Conservation (phyloP, 2,113 vertebrate genomes). For the Entomyzon cyanotis region DNA sequence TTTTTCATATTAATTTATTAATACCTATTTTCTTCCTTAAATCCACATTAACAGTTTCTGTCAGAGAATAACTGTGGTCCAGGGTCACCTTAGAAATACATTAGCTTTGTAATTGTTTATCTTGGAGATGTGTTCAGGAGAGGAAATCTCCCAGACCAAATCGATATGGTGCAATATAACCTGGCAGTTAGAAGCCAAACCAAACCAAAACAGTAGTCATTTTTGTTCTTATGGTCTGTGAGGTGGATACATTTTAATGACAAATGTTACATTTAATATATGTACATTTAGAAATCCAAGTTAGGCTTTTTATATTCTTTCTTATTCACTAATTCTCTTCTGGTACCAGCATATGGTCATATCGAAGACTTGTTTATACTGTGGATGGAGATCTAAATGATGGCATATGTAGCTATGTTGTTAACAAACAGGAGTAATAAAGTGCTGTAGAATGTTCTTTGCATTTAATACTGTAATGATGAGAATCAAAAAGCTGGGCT, state of each 20-base stretch:
- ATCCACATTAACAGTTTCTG: not conserved
- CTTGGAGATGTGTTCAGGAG: not conserved
- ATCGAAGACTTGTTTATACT: not conserved
- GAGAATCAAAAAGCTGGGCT: slow-evolving; percentile 10
- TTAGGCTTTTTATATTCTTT: not conserved
- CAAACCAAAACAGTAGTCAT: accelerated
- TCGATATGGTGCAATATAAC: not conserved
- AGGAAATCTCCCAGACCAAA: slow-evolving; percentile 33
- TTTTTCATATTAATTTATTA: not conserved
- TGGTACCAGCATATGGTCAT: not conserved
- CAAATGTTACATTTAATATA: not conserved
- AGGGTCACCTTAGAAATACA: slow-evolving; percentile 27
- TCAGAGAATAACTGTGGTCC: not conserved
- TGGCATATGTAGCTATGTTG: slow-evolving; percentile 1
- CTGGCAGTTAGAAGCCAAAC: not conserved
- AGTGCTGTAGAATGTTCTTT: not conserved
- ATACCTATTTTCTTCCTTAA: not conserved
- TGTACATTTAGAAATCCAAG: not conserved
- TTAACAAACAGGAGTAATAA: slow-evolving; percentile 32
- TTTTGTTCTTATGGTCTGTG: not conserved
- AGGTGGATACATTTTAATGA: not conserved
- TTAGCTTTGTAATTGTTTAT: slow-evolving; percentile 1
- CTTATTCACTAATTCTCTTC: not conserved
- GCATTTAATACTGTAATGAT: not conserved
- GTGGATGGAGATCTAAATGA: not conserved